These are phyloP conservation scores for Poicephalus meyeri DNA, from an alignment of 2,113 vertebrate genomes.

Conservation along the genomic window DNA sequence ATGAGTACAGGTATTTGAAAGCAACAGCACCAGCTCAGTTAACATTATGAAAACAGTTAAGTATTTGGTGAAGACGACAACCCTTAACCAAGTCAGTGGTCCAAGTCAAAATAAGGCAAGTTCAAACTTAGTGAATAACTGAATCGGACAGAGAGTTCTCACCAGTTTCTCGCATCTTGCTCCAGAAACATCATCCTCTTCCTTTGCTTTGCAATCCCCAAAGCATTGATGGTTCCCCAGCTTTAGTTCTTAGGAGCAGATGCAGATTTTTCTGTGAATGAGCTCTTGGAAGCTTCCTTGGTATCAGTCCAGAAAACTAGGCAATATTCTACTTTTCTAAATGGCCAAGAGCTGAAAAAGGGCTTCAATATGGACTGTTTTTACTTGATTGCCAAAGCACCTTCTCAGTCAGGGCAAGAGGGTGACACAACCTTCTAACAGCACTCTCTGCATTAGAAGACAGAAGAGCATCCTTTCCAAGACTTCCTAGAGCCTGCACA, in stretches of 20 bases:
- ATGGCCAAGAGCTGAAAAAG: not conserved
- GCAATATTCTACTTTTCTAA: fast-evolving
- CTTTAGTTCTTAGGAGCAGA: not conserved
- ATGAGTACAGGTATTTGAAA: not conserved
- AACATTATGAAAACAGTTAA: not conserved
- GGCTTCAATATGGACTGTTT: not conserved
- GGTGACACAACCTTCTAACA: not conserved
- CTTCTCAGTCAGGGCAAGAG: not conserved
- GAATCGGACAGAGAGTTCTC: not conserved
- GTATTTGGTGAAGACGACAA: not conserved
- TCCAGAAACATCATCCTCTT: not conserved
- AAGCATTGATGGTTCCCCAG: not conserved
- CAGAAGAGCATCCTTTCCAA: not conserved
- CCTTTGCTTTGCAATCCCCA: not conserved
- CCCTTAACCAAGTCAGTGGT: not conserved
- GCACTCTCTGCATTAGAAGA: not conserved
- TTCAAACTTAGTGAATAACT: not conserved
- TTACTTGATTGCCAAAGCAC: not conserved
- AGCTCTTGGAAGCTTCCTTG: not conserved
- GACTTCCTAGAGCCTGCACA: not conserved
- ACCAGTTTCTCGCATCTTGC: not conserved
- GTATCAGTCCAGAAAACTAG: not conserved
- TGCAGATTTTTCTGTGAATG: not conserved
- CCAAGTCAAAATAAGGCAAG: not conserved
- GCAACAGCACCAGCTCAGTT: not conserved